Conservation (phyloP, 2,113 vertebrate genomes). For the Entomyzon cyanotis region DNA sequence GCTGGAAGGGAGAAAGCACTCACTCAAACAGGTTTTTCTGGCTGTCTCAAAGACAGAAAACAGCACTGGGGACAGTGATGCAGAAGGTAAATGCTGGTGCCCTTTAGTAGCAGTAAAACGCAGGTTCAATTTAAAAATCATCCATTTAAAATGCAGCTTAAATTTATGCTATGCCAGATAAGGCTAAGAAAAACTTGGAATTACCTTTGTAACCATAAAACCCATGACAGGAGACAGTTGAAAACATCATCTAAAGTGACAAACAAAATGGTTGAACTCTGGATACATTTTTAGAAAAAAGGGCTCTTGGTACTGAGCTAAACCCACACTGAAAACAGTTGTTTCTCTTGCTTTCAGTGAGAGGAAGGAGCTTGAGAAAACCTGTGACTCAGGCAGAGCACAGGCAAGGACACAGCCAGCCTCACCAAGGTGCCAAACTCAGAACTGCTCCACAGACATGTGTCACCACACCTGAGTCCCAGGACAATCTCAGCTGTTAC, state of each 20-base stretch:
- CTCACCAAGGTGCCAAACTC: not conserved
- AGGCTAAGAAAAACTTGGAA: not conserved
- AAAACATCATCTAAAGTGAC: not conserved
- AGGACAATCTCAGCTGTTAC: not conserved
- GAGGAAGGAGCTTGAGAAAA: not conserved
- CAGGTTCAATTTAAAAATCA: not conserved
- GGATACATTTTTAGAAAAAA: not conserved
- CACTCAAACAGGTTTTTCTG: not conserved
- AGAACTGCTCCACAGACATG: rapidly evolving
- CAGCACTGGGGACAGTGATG: rapidly evolving
- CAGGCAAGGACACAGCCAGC: not conserved
- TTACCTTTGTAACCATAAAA: not conserved
- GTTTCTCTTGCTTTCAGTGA: not conserved
- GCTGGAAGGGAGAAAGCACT: not conserved
- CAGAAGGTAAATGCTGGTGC: not conserved
- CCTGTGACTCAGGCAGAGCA: not conserved
- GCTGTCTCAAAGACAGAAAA: not conserved
- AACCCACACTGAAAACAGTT: not conserved
- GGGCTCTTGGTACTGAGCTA: not conserved
- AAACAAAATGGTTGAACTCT: not conserved
- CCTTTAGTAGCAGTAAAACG: not conserved
- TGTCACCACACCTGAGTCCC: not conserved
- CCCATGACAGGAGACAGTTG: not conserved
- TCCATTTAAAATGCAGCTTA: not conserved
- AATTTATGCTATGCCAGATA: not conserved